Percentiles rank a stretch among this genome's conserved stretches.
Conservation (phyloP, 1,140 invertebrate genomes). For the Mylabris phalerata region DNA sequence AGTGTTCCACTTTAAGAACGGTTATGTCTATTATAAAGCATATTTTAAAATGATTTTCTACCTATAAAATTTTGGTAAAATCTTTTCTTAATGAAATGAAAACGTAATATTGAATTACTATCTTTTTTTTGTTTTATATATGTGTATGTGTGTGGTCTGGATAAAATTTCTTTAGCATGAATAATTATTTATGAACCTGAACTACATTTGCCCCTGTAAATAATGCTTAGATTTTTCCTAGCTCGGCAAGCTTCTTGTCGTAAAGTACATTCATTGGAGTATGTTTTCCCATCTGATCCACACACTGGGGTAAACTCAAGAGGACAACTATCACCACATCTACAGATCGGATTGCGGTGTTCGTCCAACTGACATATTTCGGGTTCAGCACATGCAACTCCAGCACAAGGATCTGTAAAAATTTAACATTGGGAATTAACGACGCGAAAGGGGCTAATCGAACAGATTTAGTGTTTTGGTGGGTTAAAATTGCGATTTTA, state of each 20-base stretch:
- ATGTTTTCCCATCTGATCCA: conserved; percentile 78
- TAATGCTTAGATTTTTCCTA: conserved; percentile 63
- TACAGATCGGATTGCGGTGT: conserved; percentile 68
- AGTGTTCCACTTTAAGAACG: no score
- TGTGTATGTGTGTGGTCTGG: neutral
- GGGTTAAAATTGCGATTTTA: no score
- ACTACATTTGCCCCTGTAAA: conserved; percentile 72
- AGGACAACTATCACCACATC: conserved; percentile 72
- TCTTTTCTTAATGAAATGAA: no score
- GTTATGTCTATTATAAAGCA: no score
- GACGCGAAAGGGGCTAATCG: conserved; percentile 4
- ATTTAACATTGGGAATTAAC: conserved; percentile 11
- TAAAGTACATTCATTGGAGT: conserved; percentile 77
- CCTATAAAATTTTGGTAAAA: no score
- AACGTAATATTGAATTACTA: no score
- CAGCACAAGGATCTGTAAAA: conserved; percentile 70
- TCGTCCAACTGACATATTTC: conserved; percentile 79
- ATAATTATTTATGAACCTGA: conserved; percentile 49
- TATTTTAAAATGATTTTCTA: no score
- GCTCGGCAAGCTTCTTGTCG: conserved; percentile 68
- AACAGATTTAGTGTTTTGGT: neutral
- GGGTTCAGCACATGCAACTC: conserved; percentile 65
- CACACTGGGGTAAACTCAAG: conserved; percentile 77
- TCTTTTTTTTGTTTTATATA: neutral
- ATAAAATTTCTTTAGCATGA: neutral